Conservation (phyloP, 2,113 vertebrate genomes). For the Australoheros scitulus region DNA sequence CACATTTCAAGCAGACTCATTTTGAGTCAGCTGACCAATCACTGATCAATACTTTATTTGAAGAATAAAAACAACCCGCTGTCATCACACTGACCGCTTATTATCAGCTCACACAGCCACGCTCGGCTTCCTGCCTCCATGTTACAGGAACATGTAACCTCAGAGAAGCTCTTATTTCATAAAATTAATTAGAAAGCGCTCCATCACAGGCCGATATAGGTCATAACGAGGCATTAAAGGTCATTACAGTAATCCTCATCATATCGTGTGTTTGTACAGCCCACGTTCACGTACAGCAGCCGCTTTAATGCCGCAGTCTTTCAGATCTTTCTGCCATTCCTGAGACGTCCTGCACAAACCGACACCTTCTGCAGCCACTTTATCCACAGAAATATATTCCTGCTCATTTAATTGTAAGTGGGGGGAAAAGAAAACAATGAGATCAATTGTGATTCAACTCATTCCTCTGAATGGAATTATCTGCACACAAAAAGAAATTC, state of each 20-base stretch:
- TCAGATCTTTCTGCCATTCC: background rate
- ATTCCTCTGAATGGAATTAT: conserved; percentile 82
- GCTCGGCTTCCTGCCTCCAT: background rate
- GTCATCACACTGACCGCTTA: background rate
- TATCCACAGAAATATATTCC: conserved; percentile 62
- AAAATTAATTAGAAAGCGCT: conserved; percentile 49
- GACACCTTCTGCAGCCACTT: conserved; percentile 56
- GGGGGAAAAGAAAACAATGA: conserved; percentile 74
- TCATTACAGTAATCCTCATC: conserved; percentile 47
- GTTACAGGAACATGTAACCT: conserved; percentile 6
- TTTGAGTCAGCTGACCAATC: background rate
- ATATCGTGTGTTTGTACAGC: conserved; percentile 8
- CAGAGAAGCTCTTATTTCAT: conserved; percentile 49
- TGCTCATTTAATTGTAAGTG: conserved; percentile 74
- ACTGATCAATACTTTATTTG: accelerated
- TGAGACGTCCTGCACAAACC: conserved; percentile 56
- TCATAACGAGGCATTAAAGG: conserved; percentile 58
- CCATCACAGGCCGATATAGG: conserved; percentile 49
- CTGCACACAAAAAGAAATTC: conserved; percentile 81
- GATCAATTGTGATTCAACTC: conserved; percentile 85
- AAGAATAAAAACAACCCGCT: accelerated
- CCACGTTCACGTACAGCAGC: background rate
- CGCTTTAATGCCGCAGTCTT: conserved; percentile 4
- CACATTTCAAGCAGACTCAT: background rate
- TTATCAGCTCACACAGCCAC: too few species aligned